These are phyloP conservation scores for Myotis daubentonii DNA, from an alignment of 2,797 vertebrate genomes.

Conservation along the genomic window DNA sequence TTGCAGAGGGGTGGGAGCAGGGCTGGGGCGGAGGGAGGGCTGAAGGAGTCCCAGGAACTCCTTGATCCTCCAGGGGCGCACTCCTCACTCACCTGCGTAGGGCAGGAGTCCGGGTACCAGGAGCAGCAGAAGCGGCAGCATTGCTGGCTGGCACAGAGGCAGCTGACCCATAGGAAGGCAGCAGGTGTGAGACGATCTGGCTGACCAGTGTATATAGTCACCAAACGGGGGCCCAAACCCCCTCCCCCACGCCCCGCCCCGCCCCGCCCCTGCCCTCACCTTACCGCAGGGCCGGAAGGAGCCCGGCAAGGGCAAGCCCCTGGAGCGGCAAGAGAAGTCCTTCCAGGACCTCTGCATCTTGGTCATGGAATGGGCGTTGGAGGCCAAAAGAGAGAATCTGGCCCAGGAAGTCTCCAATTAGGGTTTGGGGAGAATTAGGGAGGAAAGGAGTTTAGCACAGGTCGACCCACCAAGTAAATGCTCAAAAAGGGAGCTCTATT, in stretches of 20 bases:
- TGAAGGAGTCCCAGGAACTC: not conserved
- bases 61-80: no score
- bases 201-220: not conserved
- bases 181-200: not conserved
- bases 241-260: not conserved
- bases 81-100: constrained; percentile 58
- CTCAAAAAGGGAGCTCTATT: not conserved
- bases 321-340: constrained; percentile 14
- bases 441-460: not conserved
- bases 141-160: not conserved
- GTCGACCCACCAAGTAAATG: not conserved
- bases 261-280: constrained; percentile 38
- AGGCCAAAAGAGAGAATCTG: not conserved
- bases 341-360: not conserved
- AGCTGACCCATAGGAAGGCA: not conserved
- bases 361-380: not conserved
- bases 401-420: not conserved
- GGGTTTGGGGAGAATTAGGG: not conserved
- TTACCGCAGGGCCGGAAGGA: not conserved
- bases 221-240: not conserved
- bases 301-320: constrained; percentile 41
- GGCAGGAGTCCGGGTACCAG: not conserved
- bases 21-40: no score
- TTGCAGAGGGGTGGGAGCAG: not conserved
- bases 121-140: constrained; percentile 44